Conservation (phyloP, 2,113 vertebrate species). For the Varanus komodoensis region DNA sequence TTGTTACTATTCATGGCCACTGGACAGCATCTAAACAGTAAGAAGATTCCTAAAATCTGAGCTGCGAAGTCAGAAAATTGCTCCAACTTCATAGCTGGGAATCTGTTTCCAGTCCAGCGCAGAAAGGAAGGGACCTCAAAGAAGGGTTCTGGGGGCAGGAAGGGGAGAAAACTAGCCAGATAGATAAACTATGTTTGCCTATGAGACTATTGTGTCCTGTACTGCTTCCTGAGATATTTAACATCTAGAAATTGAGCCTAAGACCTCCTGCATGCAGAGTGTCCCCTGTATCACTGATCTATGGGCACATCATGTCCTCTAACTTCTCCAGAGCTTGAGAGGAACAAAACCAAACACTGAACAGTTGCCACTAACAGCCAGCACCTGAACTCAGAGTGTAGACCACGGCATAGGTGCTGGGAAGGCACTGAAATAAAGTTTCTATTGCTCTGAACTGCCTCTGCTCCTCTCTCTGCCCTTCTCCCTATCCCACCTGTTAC, state of each 20-base stretch:
- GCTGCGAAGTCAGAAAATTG: too few relatives aligned
- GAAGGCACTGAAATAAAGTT: neutral
- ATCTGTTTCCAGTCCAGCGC: too few relatives aligned
- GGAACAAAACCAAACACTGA: too few relatives aligned
- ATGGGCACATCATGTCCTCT: neutral
- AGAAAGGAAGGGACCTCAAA: too few relatives aligned
- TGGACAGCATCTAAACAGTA: too few relatives aligned
- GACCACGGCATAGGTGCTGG: neutral
- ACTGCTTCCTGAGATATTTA: neutral
- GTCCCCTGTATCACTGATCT: neutral
- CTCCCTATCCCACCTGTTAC: too few relatives aligned
- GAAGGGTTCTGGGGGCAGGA: too few relatives aligned
- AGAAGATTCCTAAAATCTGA: too few relatives aligned
- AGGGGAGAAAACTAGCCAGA: too few relatives aligned
- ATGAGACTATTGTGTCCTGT: neutral
- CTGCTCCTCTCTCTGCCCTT: neutral
- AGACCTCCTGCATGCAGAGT: neutral
- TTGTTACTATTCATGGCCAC: too few relatives aligned
- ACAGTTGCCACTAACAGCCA: neutral
- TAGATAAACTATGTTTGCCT: neutral
- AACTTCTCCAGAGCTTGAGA: neutral
- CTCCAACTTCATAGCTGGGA: too few relatives aligned
- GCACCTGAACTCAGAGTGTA: neutral
- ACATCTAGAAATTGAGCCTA: neutral
- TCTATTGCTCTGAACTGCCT: too few relatives aligned